Percentiles rank a stretch among this genome's conserved stretches.
Conservation (phyloP, 2,888 invertebrate species). For the Calliopum simillimum region DNA sequence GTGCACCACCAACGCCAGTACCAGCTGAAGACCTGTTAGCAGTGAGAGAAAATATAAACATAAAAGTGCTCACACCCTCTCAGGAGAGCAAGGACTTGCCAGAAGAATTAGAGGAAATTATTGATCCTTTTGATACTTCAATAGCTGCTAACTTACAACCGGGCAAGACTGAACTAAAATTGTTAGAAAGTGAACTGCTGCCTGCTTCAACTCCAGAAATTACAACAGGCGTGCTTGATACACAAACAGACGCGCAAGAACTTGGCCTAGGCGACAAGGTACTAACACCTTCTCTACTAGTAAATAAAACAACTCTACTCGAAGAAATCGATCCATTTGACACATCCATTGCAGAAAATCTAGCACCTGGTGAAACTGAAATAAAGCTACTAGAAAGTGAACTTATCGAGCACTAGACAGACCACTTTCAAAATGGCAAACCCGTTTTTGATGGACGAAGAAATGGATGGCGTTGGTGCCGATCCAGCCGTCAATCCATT, state of each 20-base stretch:
- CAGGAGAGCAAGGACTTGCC: slow-evolving; percentile 68
- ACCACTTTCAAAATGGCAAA: slow-evolving; percentile 75
- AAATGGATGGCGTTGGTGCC: slow-evolving; percentile 70
- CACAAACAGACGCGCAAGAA: slow-evolving; percentile 67
- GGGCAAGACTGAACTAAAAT: slow-evolving; percentile 81
- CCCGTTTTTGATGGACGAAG: slow-evolving; percentile 83
- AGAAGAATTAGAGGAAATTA: slow-evolving; percentile 63
- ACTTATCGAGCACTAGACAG: slow-evolving; percentile 71
- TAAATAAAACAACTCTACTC: slow-evolving; percentile 60
- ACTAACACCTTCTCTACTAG: slow-evolving; percentile 73
- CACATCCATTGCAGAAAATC: slow-evolving; percentile 83
- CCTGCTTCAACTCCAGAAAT: slow-evolving; percentile 59
- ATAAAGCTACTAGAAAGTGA: slow-evolving; percentile 82
- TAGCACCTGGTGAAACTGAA: slow-evolving; percentile 83
- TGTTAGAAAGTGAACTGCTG: slow-evolving; percentile 82
- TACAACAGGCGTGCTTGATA: slow-evolving; percentile 63
- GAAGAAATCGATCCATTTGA: slow-evolving; percentile 84
- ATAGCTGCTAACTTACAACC: slow-evolving; percentile 80
- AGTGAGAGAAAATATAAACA: slow-evolving; percentile 73
- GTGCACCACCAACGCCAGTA: slow-evolving; percentile 66
- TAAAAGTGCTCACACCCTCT: slow-evolving; percentile 78
- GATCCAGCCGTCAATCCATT: slow-evolving; percentile 74
- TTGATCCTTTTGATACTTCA: slow-evolving; percentile 88
- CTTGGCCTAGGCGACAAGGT: slow-evolving; percentile 75
- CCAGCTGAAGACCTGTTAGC: slow-evolving; percentile 65